phyloP scores from a whole-genome alignment of 2,113 vertebrate species.

The Telmatochromis sp. region DNA sequence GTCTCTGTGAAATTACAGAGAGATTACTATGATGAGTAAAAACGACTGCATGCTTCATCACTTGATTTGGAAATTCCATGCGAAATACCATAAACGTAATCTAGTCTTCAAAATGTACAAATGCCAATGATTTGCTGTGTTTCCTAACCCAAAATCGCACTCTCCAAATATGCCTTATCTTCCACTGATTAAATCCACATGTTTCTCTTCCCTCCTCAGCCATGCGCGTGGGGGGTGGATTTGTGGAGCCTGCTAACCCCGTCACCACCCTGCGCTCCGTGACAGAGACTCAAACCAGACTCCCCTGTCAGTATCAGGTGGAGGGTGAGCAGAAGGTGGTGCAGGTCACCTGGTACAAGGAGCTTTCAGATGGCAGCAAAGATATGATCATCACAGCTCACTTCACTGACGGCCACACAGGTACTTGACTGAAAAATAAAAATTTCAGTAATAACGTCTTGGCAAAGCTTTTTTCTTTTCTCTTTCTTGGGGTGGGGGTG shows the following conservation, averaged over 20 bases:
- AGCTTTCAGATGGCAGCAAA: conserved; percentile 29
- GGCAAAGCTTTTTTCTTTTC: background rate
- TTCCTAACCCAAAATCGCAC: background rate
- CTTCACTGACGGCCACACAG: conserved; percentile 47
- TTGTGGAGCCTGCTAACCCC: conserved; percentile 48
- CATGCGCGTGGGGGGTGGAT: background rate
- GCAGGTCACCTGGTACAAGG: conserved; percentile 70
- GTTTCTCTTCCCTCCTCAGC: background rate
- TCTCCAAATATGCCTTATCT: background rate
- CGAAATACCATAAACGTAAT: background rate
- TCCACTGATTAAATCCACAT: background rate
- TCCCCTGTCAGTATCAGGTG: conserved; percentile 61
- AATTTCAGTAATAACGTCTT: background rate
- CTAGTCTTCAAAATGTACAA: background rate
- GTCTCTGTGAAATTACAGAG: background rate
- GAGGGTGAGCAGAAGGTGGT: conserved; percentile 25
- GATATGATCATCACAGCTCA: conserved; percentile 67
- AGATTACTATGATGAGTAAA: background rate
- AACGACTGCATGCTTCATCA: background rate
- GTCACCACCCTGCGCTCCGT: conserved; percentile 3
- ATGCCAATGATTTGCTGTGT: background rate
- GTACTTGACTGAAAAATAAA: background rate
- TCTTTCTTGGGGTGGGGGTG: background rate
- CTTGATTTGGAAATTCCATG: background rate
- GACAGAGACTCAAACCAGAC: conserved; percentile 43